Evolutionary conservation across 1,140 invertebrate species (phyloP), one percentile per base, ranked within the genome.

Genomic region (Dreissena polymorpha): DNA sequence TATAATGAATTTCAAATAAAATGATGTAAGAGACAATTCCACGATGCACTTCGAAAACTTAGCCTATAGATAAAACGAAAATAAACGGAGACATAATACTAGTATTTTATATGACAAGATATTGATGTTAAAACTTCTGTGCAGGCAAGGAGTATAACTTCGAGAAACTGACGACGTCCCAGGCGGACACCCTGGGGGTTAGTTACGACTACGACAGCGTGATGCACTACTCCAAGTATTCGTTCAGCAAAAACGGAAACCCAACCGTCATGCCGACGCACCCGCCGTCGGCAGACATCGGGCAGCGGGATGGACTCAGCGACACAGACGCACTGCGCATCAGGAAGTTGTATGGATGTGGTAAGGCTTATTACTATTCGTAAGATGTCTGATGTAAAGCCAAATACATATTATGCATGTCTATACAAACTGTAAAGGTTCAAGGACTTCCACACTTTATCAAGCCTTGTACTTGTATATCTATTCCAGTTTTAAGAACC

Each of bases 171-270:
- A 75, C 77, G 57, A 63, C 69, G 0, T 74, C 78, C 13, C 73
- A 88, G 21, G 87, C 87, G n/a, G 80, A 89, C 67, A 88, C 88
- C 10, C 80, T 90, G 12, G 86, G 87, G 0, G 86, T 88, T 25
- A 65, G 69, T 51, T 91, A 94, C 71, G 94, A 94, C 85, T 93
- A 93, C 77, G 88, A 88, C 1, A 93, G 92, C 16, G 90, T 94
- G 67, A 93, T 94, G 93, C 94, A 94, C 85, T 94, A 94, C 84
- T 91, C 91, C 21, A 88, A 91, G 50, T 92, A 92, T 53, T 92
- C 93, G 10, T 94, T 94, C 80, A 88, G 89, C 49, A 87, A 83
- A 63, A 92, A 94, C 71, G 86, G 89, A 12, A 86, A 90, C 55
- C 91, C 92, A 6, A 94, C 94, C 2, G 92, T 94, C 65, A 86